Evolutionary conservation across 2,797 vertebrate genomes (phyloP).

Genomic region (Chelon labrosus): DNA sequence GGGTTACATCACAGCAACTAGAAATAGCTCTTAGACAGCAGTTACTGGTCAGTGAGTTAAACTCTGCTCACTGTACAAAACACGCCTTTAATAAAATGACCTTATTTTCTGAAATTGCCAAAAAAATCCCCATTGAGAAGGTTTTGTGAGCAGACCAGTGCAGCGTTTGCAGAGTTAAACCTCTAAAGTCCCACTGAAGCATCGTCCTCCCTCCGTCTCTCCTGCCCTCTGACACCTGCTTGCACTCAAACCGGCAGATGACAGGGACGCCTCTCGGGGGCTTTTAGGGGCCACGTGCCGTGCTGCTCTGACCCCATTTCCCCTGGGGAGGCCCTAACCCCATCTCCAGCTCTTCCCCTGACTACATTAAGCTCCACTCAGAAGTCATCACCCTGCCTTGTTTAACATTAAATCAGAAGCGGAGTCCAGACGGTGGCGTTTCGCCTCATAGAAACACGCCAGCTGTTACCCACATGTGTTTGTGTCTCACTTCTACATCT

Average conservation of each 20-base stretch:
- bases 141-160: too few species aligned
- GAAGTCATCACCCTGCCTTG: constrained; percentile 52
- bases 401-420: constrained; percentile 51
- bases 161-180: too few species aligned
- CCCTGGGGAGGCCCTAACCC: constrained; percentile 14
- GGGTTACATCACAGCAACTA: constrained; percentile 2
- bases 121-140: too few species aligned
- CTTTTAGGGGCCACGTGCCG: constrained; percentile 44
- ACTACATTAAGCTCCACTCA: constrained; percentile 71
- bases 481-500: not conserved
- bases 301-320: constrained; percentile 41
- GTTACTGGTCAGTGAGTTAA: too few species aligned
- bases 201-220: not conserved
- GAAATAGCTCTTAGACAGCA: not conserved
- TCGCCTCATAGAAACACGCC: constrained; percentile 66
- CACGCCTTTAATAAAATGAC: too few species aligned
- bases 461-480: constrained; percentile 66
- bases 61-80: not conserved
- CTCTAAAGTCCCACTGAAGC: too few species aligned
- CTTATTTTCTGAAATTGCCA: too few species aligned
- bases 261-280: constrained; percentile 51
- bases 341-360: not conserved
- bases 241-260: constrained; percentile 51
- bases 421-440: constrained; percentile 36
- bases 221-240: constrained; percentile 34